These are phyloP conservation scores for Myiopsitta monachus DNA, from an alignment of 2,113 vertebrate genomes.

Conservation along the genomic window DNA sequence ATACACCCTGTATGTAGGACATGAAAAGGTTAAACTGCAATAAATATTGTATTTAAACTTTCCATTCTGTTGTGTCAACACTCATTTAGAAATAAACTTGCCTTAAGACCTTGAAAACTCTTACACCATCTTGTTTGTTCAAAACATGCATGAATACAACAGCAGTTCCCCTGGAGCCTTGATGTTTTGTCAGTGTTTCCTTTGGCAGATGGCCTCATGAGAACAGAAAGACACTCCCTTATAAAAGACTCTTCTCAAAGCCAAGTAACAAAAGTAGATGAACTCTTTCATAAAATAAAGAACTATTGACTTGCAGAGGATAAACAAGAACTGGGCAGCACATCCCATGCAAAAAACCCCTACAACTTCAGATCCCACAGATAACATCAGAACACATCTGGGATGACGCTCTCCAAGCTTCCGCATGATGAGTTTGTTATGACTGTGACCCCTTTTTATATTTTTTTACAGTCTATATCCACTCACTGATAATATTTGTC, in stretches of 20 bases:
- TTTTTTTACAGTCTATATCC: not conserved
- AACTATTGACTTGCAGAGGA: constrained; percentile 40
- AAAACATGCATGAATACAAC: constrained; percentile 12
- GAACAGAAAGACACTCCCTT: constrained; percentile 77
- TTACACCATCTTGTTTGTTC: not conserved
- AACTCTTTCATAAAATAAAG: constrained; percentile 38
- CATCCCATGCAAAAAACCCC: not conserved
- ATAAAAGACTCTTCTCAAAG: constrained; percentile 66
- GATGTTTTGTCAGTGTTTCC: constrained; percentile 68
- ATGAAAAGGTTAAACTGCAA: constrained; percentile 13
- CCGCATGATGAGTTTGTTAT: not conserved
- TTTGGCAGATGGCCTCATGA: constrained; percentile 70
- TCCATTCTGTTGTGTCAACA: not conserved
- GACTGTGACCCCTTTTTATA: not conserved
- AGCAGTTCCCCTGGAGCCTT: constrained; percentile 56
- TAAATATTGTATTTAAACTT: constrained; percentile 35
- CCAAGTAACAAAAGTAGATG: constrained; percentile 66
- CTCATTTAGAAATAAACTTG: not conserved
- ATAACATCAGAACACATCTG: not conserved
- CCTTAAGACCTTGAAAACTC: not conserved
- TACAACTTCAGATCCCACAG: not conserved
- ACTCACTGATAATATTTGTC: not conserved
- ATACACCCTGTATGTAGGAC: constrained; percentile 9
- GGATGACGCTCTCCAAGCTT: not conserved
- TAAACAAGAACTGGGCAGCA: constrained; percentile 58